phyloP scores from a whole-genome alignment of 1,140 invertebrate genomes.

The Zaprionus lachaisei region DNA sequence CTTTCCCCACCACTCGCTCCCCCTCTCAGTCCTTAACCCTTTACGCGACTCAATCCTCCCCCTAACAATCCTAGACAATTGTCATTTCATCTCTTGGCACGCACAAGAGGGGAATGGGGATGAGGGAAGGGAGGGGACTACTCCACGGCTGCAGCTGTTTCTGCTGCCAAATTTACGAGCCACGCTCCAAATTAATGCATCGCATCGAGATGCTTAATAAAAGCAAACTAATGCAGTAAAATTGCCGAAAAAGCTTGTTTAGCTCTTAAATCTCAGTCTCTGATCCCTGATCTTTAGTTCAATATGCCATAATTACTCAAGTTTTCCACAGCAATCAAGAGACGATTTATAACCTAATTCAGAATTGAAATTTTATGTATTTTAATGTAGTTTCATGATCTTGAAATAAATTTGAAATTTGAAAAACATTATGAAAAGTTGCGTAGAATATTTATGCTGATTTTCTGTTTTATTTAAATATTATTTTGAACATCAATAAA shows the following conservation, averaged over 20 bases:
- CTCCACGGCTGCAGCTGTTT: constrained; percentile 37
- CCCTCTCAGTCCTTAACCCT: not conserved
- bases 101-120: constrained; percentile 1
- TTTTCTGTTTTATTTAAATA: too few species aligned
- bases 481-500: too few species aligned
- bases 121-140: not conserved
- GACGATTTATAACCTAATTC: not conserved
- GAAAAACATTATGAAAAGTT: not conserved
- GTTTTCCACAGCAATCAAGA: not conserved
- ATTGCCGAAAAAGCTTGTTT: constrained; percentile 2
- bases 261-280: constrained; percentile 7
- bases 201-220: constrained; percentile 31
- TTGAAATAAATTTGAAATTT: not conserved
- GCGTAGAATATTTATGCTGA: too few species aligned
- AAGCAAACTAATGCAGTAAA: constrained; percentile 17
- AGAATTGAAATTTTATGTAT: not conserved
- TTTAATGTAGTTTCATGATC: not conserved
- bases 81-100: constrained; percentile 28
- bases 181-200: constrained; percentile 27
- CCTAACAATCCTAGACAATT: constrained; percentile 10
- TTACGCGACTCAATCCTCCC: not conserved
- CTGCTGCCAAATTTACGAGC: constrained; percentile 37
- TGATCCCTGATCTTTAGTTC: not conserved
- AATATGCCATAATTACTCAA: constrained; percentile 5
- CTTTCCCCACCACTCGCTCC: not conserved